These are phyloP conservation scores for Leptestheria dahalacensis DNA, from an alignment of 1,140 invertebrate genomes.

Conservation along the genomic window DNA sequence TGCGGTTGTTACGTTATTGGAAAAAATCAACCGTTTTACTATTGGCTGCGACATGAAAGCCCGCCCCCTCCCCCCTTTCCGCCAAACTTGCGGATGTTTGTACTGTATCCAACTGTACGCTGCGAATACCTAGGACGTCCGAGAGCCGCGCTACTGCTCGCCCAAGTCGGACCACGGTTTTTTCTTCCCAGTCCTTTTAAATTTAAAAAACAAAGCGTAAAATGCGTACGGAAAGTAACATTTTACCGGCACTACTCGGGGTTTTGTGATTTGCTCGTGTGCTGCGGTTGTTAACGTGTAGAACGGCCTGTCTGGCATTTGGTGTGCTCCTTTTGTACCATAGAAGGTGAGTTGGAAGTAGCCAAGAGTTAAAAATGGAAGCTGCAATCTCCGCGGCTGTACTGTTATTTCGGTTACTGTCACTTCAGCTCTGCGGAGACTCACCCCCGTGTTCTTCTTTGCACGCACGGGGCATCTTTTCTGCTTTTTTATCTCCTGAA, in stretches of 20 bases:
- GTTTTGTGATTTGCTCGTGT: too few relatives aligned
- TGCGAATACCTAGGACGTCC: background rate
- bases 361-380: background rate
- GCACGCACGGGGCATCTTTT: too few relatives aligned
- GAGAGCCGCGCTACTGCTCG: background rate
- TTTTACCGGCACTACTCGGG: too few relatives aligned
- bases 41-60: background rate
- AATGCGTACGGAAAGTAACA: too few relatives aligned
- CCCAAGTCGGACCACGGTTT: background rate
- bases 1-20: background rate
- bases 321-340: too few relatives aligned
- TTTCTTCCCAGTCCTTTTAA: background rate
- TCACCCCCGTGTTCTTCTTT: background rate
- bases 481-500: too few relatives aligned
- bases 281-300: too few relatives aligned
- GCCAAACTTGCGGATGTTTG: background rate
- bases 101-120: background rate
- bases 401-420: background rate
- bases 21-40: background rate
- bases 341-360: background rate
- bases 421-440: too few relatives aligned
- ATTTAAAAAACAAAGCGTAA: background rate
- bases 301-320: too few relatives aligned
- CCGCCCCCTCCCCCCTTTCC: background rate
- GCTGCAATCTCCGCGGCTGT: background rate